Percentiles rank a stretch among this genome's conserved stretches.
phyloP scores from a whole-genome alignment of 2,113 vertebrate genomes.

The Lamprotornis superbus region DNA sequence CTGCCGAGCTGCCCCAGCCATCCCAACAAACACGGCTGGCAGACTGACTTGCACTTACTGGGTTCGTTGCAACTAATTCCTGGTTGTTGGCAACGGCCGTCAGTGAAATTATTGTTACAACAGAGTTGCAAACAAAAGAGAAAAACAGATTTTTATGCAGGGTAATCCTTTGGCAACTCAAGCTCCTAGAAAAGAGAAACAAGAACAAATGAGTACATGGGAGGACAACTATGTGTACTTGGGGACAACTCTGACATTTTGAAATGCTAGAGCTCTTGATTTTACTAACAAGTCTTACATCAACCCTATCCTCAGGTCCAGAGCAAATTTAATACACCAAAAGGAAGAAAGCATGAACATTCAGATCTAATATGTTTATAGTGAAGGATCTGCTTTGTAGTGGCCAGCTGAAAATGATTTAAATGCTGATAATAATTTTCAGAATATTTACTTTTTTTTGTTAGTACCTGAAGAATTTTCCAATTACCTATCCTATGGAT shows the following conservation, averaged over 20 bases:
- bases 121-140: constrained; percentile 93
- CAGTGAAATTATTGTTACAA: constrained; percentile 91
- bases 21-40: neutral
- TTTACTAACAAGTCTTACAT: neutral
- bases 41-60: constrained; percentile 77
- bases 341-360: neutral
- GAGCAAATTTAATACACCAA: neutral
- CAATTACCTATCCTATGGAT: neutral
- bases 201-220: constrained; percentile 30
- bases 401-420: neutral
- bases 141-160: constrained; percentile 99
- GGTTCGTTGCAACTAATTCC: constrained; percentile 87
- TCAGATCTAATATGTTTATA: neutral
- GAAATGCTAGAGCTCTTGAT: neutral
- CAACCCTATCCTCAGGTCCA: neutral
- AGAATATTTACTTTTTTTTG: neutral
- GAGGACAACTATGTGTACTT: neutral
- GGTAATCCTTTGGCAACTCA: constrained; percentile 98
- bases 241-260: neutral
- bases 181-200: constrained; percentile 80
- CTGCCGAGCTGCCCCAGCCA: neutral
- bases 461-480: neutral
- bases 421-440: neutral
- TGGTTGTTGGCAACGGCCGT: constrained; percentile 92
- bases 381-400: neutral